Percentiles rank a stretch among this genome's conserved stretches.
Conservation (phyloP, 2,888 invertebrate species). For the Spialia ferax region DNA sequence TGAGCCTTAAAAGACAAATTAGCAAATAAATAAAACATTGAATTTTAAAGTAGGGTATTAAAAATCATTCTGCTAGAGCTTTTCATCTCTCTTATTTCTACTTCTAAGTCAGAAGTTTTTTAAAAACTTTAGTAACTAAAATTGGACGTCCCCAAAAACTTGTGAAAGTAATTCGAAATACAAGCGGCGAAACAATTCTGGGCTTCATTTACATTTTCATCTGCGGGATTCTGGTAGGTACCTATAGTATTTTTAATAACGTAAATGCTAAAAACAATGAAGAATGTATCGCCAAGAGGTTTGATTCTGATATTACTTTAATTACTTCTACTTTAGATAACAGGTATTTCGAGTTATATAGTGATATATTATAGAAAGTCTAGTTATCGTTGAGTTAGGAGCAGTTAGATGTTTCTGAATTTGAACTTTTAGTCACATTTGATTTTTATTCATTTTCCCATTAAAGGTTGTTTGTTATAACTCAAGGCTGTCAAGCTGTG, state of each 20-base stretch:
- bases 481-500: no score
- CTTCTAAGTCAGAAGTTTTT: not conserved
- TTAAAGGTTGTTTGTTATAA: no score
- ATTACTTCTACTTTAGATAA: no score
- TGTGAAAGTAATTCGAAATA: not conserved
- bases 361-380: no score
- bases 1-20: not conserved
- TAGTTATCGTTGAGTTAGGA: no score
- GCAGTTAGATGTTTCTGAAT: no score
- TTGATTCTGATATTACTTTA: no score
- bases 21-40: constrained; percentile 7
- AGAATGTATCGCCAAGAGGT: no score
- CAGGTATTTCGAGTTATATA: no score
- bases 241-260: not conserved
- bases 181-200: not conserved
- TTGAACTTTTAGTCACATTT: no score
- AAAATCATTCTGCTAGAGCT: not conserved
- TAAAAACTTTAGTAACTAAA: not conserved
- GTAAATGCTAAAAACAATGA: no score
- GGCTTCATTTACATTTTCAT: not conserved
- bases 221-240: not conserved
- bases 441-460: no score
- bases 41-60: constrained; percentile 7
- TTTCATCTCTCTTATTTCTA: not conserved
- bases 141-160: not conserved